Evolutionary conservation across 2,888 invertebrate species (phyloP), one percentile per base, ranked within the genome.

Genomic region (Helobdella robusta): DNA sequence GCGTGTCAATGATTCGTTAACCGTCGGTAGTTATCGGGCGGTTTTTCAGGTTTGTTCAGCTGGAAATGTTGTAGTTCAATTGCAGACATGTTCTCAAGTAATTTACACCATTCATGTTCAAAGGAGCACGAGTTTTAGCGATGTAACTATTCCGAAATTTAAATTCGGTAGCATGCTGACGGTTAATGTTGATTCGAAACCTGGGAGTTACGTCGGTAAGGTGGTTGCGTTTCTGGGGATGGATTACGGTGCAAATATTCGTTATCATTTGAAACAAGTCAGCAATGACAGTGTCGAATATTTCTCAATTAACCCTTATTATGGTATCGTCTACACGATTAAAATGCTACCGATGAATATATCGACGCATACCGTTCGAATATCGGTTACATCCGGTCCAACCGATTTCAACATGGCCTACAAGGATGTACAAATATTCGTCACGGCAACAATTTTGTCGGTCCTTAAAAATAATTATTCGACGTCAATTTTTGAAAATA

Each of bases 91-190:
- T n/a, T n/a, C n/a, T n/a, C n/a, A n/a, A n/a, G n/a, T n/a, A n/a
- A n/a, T n/a, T n/a, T n/a, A n/a, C n/a, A n/a, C n/a, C n/a, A n/a
- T n/a, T n/a, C n/a, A n/a, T n/a, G n/a, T n/a, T n/a, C n/a, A n/a
- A n/a, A n/a, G n/a, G n/a, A n/a, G n/a, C n/a, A n/a, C n/a, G n/a
- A n/a, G n/a, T n/a, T n/a, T n/a, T n/a, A n/a, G n/a, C n/a, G n/a
- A n/a, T n/a, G n/a, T n/a, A n/a, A 18, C 56, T 4, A 18, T 30
- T 56, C 56, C 56, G n/a, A 56, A 28, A 56, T 56, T 56, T 56
- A n/a, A 30, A n/a, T 25, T 32, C 25, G 56, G 56, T 1, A 28
- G 15, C 28, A 32, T 56, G 32, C 28, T 56, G 6, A n/a, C 18
- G 32, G 32, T 56, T 5, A 32, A 56, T 30, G 28, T 8, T 2